A percentile compares a stretch with the other conserved stretches of the same genome.
phyloP scores from a whole-genome alignment of 1,140 invertebrate genomes.

The Solenopsis fugax region DNA sequence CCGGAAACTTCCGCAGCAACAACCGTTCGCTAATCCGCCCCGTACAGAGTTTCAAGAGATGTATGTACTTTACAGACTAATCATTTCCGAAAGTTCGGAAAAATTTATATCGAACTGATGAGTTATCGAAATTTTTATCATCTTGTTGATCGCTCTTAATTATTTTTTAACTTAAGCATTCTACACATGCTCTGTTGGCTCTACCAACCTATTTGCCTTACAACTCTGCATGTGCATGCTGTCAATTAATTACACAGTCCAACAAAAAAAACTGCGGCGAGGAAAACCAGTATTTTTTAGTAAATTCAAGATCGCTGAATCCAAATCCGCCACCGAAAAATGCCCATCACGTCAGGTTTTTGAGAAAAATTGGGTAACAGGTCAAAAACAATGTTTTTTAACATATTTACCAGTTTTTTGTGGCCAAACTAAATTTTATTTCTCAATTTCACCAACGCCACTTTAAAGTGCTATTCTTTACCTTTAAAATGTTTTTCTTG shows the following conservation, averaged over 20 bases:
- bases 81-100: not conserved
- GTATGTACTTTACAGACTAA: not conserved
- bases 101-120: not conserved
- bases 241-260: conserved; percentile 11
- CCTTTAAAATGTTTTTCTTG: no score
- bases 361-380: no score
- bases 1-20: not conserved
- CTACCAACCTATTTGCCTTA: not conserved
- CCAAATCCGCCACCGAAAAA: no score
- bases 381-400: no score
- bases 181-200: not conserved
- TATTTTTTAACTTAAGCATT: not conserved
- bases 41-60: not conserved
- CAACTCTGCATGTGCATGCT: not conserved
- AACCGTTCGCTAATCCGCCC: not conserved
- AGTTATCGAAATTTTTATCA: not conserved
- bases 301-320: no score
- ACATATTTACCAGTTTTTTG: no score
- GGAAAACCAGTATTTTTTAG: no score
- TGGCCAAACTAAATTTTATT: no score
- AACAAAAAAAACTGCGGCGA: no score
- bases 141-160: not conserved
- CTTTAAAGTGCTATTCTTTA: no score
- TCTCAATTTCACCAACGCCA: no score
- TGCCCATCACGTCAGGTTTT: no score